Evolutionary conservation across 2,888 invertebrate species (phyloP), one percentile per base, ranked within the genome.

Genomic region (Tryphoninae sp.): DNA sequence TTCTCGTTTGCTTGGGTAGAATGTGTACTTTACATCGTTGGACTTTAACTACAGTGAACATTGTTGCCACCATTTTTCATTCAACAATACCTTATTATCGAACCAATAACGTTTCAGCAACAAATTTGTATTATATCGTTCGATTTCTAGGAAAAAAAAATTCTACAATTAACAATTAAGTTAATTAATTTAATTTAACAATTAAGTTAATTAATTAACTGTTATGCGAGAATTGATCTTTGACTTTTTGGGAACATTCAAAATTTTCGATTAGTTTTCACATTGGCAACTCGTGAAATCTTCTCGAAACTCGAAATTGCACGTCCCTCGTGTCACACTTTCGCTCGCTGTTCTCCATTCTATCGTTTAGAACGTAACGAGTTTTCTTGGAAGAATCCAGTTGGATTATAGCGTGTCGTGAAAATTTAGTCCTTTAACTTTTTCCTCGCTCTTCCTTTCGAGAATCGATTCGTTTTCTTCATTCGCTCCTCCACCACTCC

Each of bases 331-430:
- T 55, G 7, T 2, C 51, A 51, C 13, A n/a, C 33, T 33, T 13
- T 45, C 13, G 3, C 26, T 26, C 26, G 2, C 55, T 22, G 7
- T 22, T 7, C 6, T 16, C 8, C 22, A 16, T 65, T 58, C 22
- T 55, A 62, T 73, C 62, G 64, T 69, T 64, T 58, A 11, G 33
- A 42, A 64, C 51, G 9, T 73, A 78, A 81, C 58, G 73, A 78
- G 69, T 69, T 74, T 78, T 74, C 65, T 16, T 40, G 23, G 49
- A 78, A 69, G 69, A 42, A 61, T 61, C 26, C 69, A 23, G 19
- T 11, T 53, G 26, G 23, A 65, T 81, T 81, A 74, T 13, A 49
- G n/a, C 19, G 59, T 51, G 78, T 81, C 75, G 22, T 61, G 51
- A 51, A 73, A 67, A 55, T 11, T 59, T 22, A 55, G 45, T 58